Evolutionary conservation across 1,140 invertebrate species (phyloP).

Genomic region (Campoletis sonorensis): DNA sequence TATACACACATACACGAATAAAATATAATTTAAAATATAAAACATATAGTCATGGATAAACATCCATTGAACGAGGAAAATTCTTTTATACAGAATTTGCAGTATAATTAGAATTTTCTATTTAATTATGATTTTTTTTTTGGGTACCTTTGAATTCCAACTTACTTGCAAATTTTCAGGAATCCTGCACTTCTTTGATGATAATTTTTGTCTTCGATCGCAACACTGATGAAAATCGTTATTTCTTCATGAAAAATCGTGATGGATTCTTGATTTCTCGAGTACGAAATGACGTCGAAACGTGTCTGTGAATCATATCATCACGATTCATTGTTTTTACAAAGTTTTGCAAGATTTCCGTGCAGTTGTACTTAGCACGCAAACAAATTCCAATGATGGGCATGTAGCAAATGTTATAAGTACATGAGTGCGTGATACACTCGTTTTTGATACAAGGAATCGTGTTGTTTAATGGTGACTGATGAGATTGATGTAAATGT

Average conservation of each 20-base stretch:
- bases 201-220: too few relatives aligned
- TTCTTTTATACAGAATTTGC: too few relatives aligned
- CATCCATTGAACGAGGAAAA: neutral
- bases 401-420: neutral
- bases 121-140: too few relatives aligned
- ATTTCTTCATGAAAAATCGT: too few relatives aligned
- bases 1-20: neutral
- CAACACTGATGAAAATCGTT: too few relatives aligned
- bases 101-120: too few relatives aligned
- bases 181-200: too few relatives aligned
- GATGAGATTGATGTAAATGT: neutral
- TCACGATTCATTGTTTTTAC: neutral
- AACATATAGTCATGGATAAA: neutral
- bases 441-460: neutral
- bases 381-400: neutral
- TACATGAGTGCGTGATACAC: neutral
- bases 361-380: neutral
- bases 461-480: neutral
- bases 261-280: too few relatives aligned
- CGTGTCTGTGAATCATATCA: neutral
- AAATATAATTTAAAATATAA: neutral
- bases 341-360: neutral
- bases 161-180: too few relatives aligned
- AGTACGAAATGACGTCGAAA: too few relatives aligned
- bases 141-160: too few relatives aligned